Base-by-base conservation (phyloP, 2,888 invertebrate genomes). In the Lissonota sp. region DNA sequence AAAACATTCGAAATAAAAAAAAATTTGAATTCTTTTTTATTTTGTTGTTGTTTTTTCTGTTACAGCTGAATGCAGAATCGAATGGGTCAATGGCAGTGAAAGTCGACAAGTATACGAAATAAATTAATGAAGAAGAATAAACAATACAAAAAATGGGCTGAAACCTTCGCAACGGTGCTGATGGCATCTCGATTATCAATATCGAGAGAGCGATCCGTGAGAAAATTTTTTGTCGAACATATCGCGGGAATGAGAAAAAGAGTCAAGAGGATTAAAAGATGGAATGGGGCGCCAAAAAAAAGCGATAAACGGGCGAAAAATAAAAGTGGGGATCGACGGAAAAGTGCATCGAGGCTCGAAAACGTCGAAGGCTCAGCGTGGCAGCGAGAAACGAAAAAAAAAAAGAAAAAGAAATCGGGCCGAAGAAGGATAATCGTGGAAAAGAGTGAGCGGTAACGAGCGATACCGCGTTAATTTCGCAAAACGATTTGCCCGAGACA, bases 41-140 rank as follows among this genome's bases (percentile, higher is more conserved):
- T 26, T 57, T 8, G 8, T 44, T 5, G 53, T 46, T 49, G 40
- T 40, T 49, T 10, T 55, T 76, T 80, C 0, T 87, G 84, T 88
- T 88, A 5, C 87, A 88, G 88, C 85, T 87, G 85, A 86, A 87
- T 85, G 85, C 83, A 85, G 80, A 83, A 79, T 80, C 72, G 77
- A 83, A 80, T 77, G 83, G 82, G 78, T 78, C 72, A 79, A 83
- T 81, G 79, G 82, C 76, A 80, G 72, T 79, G 76, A 77, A 80
- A 77, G 80, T 80, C 77, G 80, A 77, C 67, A 77, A 69, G 80
- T 80, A 80, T 80, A 80, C 80, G 80, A 80, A 80, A 77, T 70
- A 79, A 83, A 76, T 76, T 63, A 77, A 79, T 71, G 67, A 75
- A 67, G n/a, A 58, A 4, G 49, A 57, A 42, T 51, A 63, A 14